Evolutionary conservation across 1,140 invertebrate species (phyloP).

Genomic region (Drosophila truncata): DNA sequence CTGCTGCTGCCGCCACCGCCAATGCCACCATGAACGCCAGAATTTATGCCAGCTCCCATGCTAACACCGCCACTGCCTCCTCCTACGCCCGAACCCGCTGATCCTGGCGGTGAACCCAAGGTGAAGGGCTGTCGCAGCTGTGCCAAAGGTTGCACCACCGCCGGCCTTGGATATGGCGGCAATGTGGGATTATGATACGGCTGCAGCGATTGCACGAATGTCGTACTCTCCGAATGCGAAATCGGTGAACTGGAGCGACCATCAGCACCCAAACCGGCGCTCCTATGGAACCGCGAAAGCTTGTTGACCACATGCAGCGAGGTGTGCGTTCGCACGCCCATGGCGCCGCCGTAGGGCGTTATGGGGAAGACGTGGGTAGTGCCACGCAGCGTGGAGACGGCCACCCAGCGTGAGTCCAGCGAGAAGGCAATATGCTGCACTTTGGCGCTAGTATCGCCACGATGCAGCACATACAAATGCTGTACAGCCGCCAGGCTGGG

Average conservation of each 20-base stretch:
- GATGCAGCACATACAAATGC: conserved; percentile 97
- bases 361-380: conserved; percentile 99
- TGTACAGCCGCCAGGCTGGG: conserved; percentile 96
- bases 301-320: conserved; percentile 97
- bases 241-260: conserved; percentile 92
- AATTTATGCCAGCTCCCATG: conserved; percentile 11
- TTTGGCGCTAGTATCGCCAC: conserved; percentile 94
- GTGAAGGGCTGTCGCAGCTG: conserved; percentile 93
- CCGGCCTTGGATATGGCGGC: conserved; percentile 95
- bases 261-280: conserved; percentile 93
- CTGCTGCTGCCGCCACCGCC: conserved; percentile 28
- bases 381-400: conserved; percentile 96
- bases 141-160: conserved; percentile 91
- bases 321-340: conserved; percentile 96
- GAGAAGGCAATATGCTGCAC: conserved; percentile 96
- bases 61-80: conserved; percentile 17
- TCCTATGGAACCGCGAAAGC: conserved; percentile 97
- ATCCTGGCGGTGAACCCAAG: conserved; percentile 84
- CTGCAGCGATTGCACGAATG: conserved; percentile 85
- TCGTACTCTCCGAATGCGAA: conserved; percentile 86
- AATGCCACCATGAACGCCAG: conserved; percentile 11
- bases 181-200: conserved; percentile 95
- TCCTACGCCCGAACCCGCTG: conserved; percentile 28
- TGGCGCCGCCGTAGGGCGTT: conserved; percentile 97
- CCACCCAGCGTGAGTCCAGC: conserved; percentile 97